A percentile compares a stretch with the other conserved stretches of the same genome.
These are phyloP conservation scores for Coptodon rendalli DNA, from an alignment of 2,113 vertebrate species.

Conservation along the genomic window DNA sequence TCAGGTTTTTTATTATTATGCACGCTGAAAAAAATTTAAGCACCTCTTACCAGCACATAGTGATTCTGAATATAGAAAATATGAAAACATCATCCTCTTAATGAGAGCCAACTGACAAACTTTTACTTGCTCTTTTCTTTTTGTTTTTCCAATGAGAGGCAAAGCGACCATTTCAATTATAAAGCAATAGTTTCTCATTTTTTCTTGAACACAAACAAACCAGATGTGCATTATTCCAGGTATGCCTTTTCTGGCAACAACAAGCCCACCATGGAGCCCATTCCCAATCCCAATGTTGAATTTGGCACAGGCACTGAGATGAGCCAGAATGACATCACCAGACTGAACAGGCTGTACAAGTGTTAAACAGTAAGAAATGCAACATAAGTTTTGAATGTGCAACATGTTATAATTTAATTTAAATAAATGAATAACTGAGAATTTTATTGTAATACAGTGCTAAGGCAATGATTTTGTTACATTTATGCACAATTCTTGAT, in stretches of 20 bases:
- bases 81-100: neutral
- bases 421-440: neutral
- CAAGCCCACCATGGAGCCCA: constrained; percentile 55
- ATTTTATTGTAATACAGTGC: neutral
- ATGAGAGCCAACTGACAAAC: neutral
- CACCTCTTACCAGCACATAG: neutral
- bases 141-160: neutral
- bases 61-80: neutral
- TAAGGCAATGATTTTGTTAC: neutral
- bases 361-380: constrained; percentile 15
- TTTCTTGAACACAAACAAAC: neutral
- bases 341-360: constrained; percentile 54
- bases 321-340: constrained; percentile 55
- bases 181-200: neutral
- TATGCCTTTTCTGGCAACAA: constrained; percentile 62
- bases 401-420: neutral
- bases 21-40: neutral
- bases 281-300: constrained; percentile 47
- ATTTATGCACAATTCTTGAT: neutral
- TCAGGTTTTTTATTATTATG: fast-evolving
- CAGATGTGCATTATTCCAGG: neutral
- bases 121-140: neutral
- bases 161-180: neutral
- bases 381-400: neutral
- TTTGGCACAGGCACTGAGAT: constrained; percentile 46